phyloP scores from a whole-genome alignment of 92 coral and sea anemone genomes.

The Zoanthus gigantus region DNA sequence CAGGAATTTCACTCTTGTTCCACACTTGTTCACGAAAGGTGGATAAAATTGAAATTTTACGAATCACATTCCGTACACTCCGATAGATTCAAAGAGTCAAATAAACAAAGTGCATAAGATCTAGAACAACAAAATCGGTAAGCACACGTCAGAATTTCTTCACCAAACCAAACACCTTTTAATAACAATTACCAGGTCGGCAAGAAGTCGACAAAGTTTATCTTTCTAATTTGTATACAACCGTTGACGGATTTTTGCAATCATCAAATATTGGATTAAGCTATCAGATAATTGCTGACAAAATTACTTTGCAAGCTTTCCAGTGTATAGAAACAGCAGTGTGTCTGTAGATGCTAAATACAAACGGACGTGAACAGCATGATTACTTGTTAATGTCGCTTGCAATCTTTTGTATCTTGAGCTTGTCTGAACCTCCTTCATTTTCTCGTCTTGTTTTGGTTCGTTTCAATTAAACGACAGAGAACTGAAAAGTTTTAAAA shows the following conservation, averaged over 20 bases:
- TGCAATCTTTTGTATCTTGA: too few relatives aligned
- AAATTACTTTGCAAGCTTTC: slow-evolving; percentile 28
- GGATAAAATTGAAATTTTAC: neutral
- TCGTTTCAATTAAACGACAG: too few relatives aligned
- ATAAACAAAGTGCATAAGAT: neutral
- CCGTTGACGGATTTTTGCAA: slow-evolving; percentile 40
- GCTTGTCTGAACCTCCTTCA: too few relatives aligned
- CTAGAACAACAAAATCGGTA: neutral
- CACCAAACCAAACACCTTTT: slow-evolving; percentile 46
- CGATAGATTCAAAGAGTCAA: neutral
- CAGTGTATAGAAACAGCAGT: neutral
- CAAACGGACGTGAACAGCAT: too few relatives aligned
- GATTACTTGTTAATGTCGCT: too few relatives aligned
- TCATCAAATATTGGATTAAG: slow-evolving; percentile 47
- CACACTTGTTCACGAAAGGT: neutral
- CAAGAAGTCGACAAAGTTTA: slow-evolving; percentile 50
- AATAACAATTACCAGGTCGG: slow-evolving; percentile 40
- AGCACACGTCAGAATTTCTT: slow-evolving; percentile 26
- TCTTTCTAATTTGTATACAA: slow-evolving; percentile 48
- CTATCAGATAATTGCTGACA: slow-evolving; percentile 38
- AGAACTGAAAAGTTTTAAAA: too few relatives aligned
- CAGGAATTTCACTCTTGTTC: neutral
- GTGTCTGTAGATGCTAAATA: too few relatives aligned
- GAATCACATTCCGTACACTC: neutral
- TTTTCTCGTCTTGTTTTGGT: too few relatives aligned